Evolutionary conservation across 2,888 invertebrate species (phyloP), one percentile per base, ranked within the genome.

Genomic region (Acleris literana): DNA sequence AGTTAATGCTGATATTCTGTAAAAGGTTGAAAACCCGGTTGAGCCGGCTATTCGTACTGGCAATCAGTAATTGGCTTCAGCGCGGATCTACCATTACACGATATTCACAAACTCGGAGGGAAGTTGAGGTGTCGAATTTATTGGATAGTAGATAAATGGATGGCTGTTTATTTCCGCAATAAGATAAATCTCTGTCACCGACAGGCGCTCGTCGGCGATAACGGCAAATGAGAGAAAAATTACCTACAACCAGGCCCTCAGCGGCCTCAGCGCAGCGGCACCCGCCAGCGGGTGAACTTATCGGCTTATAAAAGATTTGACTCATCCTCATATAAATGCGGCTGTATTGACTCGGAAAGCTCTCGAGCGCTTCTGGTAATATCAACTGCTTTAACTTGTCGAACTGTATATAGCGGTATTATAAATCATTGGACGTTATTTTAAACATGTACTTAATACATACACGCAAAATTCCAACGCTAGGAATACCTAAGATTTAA

Each of bases 171-270:
- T 65, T 62, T 67, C 63, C 64, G 54, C 57, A 62, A 69, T 57
- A 68, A 68, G 69, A 70, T 71, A 68, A 69, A 72, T 72, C 64
- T 60, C 71, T 73, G 72, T 73, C 73, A 72, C 66, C 68, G 66
- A 49, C 74, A 74, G 71, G 63, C 68, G 64, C 70, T 60, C 53
- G 61, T 60, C 53, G 18, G 46, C 64, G 70, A 69, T 70, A 72
- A 56, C 71, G 68, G 56, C 64, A 71, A 71, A 70, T 69, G 68
- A 69, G 71, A 71, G 69, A 73, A 73, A 74, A 73, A 72, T 69
- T 68, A 65, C 68, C 64, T 53, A 69, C 68, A 46, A 46, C 61
- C 33, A 39, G 48, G 49, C 66, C 60, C 60, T 48, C 58, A 52
- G 49, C 33, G 49, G 64, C 60, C 60, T 48, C 58, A 52, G 49